Conservation (phyloP, 2,113 vertebrate genomes). For the Myiozetetes cayanensis region DNA sequence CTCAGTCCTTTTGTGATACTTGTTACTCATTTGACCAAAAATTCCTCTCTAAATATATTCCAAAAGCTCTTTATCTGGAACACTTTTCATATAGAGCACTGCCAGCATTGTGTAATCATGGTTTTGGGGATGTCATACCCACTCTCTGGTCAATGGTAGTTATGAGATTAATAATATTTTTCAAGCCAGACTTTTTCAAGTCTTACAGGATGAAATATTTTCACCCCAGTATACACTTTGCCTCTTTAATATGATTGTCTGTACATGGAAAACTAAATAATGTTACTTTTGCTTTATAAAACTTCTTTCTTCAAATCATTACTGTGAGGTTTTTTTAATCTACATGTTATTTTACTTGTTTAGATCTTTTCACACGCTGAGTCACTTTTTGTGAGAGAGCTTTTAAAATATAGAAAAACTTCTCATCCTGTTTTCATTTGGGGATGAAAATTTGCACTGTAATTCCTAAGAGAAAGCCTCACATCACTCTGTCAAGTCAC, state of each 20-base stretch:
- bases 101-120: not conserved
- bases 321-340: not conserved
- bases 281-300: not conserved
- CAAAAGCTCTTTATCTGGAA: not conserved
- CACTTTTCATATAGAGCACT: not conserved
- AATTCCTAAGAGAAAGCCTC: not conserved
- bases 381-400: not conserved
- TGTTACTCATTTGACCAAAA: not conserved
- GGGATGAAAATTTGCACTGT: not conserved
- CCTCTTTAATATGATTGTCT: not conserved
- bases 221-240: not conserved
- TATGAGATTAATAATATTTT: not conserved
- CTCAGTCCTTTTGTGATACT: not conserved
- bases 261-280: not conserved
- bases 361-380: not conserved
- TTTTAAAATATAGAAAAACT: not conserved
- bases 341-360: not conserved
- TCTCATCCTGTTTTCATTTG: not conserved
- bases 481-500: not conserved
- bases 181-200: not conserved
- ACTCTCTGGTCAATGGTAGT: not conserved
- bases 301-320: not conserved
- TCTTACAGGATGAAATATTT: not conserved
- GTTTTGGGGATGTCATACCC: not conserved
- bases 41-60: not conserved